Evolutionary conservation across 2,113 vertebrate species (phyloP).

Genomic region (Solenodon paradoxus): DNA sequence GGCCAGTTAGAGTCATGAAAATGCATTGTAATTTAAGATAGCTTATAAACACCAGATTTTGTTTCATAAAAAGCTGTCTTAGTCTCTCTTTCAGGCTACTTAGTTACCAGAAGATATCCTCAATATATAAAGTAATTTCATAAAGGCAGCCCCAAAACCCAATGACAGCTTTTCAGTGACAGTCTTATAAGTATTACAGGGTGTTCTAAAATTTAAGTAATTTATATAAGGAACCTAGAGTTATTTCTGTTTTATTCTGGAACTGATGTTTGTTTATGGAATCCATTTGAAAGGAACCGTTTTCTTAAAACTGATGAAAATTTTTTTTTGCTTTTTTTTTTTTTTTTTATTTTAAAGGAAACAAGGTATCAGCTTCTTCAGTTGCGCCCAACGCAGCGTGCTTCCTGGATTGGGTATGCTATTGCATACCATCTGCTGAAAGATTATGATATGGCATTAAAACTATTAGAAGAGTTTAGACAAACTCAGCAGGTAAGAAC

Average conservation of each 20-base stretch:
- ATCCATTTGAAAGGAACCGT: not conserved
- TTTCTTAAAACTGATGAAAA: not conserved
- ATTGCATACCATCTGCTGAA: conserved; percentile 86
- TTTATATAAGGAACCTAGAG: conserved; percentile 25
- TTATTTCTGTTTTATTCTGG: not conserved
- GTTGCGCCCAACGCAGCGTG: conserved; percentile 83
- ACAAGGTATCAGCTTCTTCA: conserved; percentile 86
- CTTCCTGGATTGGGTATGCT: conserved; percentile 88
- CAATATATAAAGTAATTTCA: not conserved
- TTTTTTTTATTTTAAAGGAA: conserved; percentile 77
- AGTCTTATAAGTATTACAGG: not conserved
- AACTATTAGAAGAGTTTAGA: conserved; percentile 87
- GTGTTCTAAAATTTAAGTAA: not conserved
- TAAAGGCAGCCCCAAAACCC: not conserved
- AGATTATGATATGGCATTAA: conserved; percentile 88
- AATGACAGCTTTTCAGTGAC: not conserved
- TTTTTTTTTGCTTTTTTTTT: not conserved
- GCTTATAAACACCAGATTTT: not conserved
- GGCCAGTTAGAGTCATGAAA: not conserved
- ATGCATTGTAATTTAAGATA: not conserved
- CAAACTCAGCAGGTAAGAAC: conserved; percentile 86
- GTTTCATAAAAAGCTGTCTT: not conserved
- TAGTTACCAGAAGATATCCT: conserved; percentile 7
- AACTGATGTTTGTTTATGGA: not conserved
- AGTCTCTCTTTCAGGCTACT: not conserved